phyloP scores from a whole-genome alignment of 2,797 vertebrate species.

The Margarornis squamiger region DNA sequence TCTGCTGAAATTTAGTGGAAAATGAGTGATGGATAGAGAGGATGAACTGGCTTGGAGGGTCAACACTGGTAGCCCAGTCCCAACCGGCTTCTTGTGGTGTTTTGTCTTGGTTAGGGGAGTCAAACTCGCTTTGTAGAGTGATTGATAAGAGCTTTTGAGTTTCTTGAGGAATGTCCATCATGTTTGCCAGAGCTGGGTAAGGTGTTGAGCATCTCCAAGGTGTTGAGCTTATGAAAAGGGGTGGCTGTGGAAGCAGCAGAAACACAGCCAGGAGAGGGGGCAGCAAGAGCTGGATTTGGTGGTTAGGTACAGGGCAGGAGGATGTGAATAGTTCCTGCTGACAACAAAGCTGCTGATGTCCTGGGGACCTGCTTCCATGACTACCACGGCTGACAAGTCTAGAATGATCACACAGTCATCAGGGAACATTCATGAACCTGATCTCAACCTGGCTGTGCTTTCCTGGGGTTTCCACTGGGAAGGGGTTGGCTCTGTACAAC shows the following conservation, averaged over 20 bases:
- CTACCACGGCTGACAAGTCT: background rate
- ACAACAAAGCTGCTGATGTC: background rate
- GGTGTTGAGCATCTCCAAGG: background rate
- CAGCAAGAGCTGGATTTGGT: background rate
- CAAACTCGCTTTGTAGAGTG: background rate
- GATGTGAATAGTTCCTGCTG: background rate
- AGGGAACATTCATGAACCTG: background rate
- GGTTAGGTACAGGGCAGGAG: background rate
- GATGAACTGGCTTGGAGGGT: background rate
- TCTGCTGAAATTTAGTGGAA: background rate
- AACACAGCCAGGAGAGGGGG: background rate
- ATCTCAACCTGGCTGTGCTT: background rate
- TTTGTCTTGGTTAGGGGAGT: background rate
- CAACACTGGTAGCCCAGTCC: fast-evolving
- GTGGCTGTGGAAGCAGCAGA: background rate
- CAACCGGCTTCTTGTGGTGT: background rate
- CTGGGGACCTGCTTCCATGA: background rate
- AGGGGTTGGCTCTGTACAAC: background rate
- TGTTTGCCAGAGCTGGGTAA: background rate
- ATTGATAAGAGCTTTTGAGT: background rate
- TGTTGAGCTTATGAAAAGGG: background rate
- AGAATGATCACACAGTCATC: background rate
- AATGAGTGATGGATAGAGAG: background rate
- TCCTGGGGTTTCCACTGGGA: background rate
- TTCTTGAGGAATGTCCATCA: background rate